These are phyloP conservation scores for Hyperoodon ampullatus DNA, from an alignment of 2,113 vertebrate genomes.

Conservation along the genomic window DNA sequence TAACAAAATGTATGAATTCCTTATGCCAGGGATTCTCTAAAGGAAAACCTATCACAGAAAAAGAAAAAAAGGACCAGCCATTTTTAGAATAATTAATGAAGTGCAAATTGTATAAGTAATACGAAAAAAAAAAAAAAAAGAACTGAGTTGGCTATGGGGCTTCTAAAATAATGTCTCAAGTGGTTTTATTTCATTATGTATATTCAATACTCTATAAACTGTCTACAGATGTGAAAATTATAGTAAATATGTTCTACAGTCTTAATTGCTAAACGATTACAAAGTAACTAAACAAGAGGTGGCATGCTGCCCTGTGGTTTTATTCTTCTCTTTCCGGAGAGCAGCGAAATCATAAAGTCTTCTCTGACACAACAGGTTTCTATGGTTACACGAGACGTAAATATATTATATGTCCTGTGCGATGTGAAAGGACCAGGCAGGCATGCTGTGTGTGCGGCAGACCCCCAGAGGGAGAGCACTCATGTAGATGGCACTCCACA, in stretches of 20 bases:
- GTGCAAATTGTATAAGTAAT: neutral
- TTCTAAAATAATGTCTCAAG: conserved; percentile 10
- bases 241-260: conserved; percentile 39
- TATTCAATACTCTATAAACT: conserved; percentile 52
- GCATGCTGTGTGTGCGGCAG: neutral
- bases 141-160: neutral
- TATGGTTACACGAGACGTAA: conserved; percentile 79
- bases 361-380: conserved; percentile 76
- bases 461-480: conserved; percentile 54
- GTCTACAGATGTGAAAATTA: conserved; percentile 57
- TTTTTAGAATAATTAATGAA: conserved; percentile 54
- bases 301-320: conserved; percentile 66
- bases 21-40: neutral
- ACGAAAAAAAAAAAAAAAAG: neutral
- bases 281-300: conserved; percentile 65
- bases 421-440: conserved; percentile 50
- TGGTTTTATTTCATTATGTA: conserved; percentile 53
- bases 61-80: neutral
- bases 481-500: conserved; percentile 45
- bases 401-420: conserved; percentile 70
- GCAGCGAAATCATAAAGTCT: conserved; percentile 65
- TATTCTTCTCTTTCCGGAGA: conserved; percentile 62
- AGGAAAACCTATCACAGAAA: neutral
- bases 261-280: conserved; percentile 67
- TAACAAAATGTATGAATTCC: neutral